Evolutionary conservation across 2,797 vertebrate genomes (phyloP).

Genomic region (Loris lydekkerianus): DNA sequence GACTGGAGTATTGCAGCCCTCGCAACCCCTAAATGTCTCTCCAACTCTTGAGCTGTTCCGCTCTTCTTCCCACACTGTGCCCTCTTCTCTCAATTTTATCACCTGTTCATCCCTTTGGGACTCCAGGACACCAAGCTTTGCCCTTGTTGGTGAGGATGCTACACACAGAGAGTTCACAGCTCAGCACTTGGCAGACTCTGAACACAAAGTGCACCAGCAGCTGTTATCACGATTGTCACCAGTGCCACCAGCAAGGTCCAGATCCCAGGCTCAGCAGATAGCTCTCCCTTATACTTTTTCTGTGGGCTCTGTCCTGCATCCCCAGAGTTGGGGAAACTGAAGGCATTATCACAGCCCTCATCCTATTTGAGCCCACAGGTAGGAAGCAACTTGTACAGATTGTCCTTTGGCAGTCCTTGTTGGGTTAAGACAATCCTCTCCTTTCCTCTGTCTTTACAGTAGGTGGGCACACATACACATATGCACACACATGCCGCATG

Average conservation of each 20-base stretch:
- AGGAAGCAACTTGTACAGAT: not conserved
- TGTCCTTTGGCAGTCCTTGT: conserved; percentile 73
- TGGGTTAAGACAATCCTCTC: not conserved
- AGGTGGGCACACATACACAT: accelerated
- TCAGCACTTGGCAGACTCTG: not conserved
- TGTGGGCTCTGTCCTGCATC: not conserved
- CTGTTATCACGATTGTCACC: not conserved
- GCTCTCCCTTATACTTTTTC: not conserved
- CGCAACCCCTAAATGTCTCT: not conserved
- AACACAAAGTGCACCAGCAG: not conserved
- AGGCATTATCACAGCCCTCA: not conserved
- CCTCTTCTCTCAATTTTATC: not conserved
- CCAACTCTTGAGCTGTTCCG: not conserved
- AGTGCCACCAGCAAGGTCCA: not conserved
- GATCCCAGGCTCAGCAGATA: not conserved
- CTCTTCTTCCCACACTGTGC: not conserved
- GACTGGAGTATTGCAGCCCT: not conserved
- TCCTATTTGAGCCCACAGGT: not conserved
- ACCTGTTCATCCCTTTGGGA: not conserved
- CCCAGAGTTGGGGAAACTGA: not conserved
- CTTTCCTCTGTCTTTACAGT: not conserved
- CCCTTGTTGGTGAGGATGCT: not conserved
- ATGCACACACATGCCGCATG: too few relatives aligned
- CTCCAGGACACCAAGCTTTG: not conserved
- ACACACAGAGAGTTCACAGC: not conserved